A percentile compares a stretch with the other conserved stretches of the same genome.
Evolutionary conservation across 2,888 invertebrate genomes (phyloP).

Genomic region (Papilio elwesi): DNA sequence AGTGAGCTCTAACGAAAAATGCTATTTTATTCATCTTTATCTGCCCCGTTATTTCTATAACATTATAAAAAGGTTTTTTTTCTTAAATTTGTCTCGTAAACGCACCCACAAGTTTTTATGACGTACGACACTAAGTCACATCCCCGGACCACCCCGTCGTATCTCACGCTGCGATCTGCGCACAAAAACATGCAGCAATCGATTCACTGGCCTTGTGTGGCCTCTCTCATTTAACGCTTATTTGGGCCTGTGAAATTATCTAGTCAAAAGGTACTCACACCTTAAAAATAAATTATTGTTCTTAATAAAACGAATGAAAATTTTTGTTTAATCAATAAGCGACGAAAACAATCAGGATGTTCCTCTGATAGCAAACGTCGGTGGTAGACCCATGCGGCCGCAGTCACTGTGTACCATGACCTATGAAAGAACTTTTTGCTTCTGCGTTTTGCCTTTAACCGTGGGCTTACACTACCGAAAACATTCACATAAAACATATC

Average conservation of each 20-base stretch:
- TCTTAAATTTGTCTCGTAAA: not conserved
- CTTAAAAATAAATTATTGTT: constrained; percentile 20
- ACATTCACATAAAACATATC: too few species aligned
- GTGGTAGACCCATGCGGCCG: not conserved
- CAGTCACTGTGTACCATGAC: too few species aligned
- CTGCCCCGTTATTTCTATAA: not conserved
- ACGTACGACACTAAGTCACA: constrained; percentile 48
- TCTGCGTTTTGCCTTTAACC: too few species aligned
- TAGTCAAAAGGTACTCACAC: constrained; percentile 39
- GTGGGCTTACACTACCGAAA: too few species aligned
- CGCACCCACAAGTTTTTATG: constrained; percentile 39
- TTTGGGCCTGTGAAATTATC: constrained; percentile 58
- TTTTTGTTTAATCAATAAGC: not conserved
- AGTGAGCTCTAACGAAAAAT: constrained; percentile 33
- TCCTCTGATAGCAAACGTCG: not conserved
- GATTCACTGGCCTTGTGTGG: constrained; percentile 77
- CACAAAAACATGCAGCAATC: constrained; percentile 72
- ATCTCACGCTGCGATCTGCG: constrained; percentile 68
- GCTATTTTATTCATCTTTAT: constrained; percentile 39
- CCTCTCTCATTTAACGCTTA: constrained; percentile 69
- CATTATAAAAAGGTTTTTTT: not conserved
- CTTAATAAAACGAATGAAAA: not conserved
- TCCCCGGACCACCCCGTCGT: constrained; percentile 71
- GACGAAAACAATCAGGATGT: not conserved
- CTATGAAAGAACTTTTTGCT: not conserved